phyloP scores from a whole-genome alignment of 2,888 invertebrate species.

The Athripsodes cinereus region DNA sequence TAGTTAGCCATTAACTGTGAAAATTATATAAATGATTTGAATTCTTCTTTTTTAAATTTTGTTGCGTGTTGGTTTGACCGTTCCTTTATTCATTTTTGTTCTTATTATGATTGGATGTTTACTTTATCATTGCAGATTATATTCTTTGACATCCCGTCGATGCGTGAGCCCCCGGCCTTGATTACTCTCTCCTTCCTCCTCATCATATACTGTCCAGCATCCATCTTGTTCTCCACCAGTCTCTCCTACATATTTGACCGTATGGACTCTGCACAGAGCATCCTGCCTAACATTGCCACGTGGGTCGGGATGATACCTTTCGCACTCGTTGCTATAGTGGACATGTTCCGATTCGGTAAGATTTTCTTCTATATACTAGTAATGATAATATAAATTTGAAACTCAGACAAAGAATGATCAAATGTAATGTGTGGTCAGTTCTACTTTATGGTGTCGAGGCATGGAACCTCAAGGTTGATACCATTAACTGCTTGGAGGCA shows the following conservation, averaged over 20 bases:
- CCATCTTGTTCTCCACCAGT: constrained; percentile 69
- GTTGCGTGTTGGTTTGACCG: no score
- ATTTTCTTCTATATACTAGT: constrained; percentile 21
- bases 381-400: no score
- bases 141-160: constrained; percentile 63
- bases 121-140: constrained; percentile 46
- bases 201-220: constrained; percentile 66
- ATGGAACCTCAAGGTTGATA: no score
- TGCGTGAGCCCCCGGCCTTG: constrained; percentile 64
- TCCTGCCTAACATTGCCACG: constrained; percentile 70
- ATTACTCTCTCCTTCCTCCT: constrained; percentile 60
- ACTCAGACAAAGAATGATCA: no score
- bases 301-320: constrained; percentile 72
- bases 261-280: constrained; percentile 75
- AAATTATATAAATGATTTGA: background rate
- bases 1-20: no score
- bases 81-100: no score
- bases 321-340: constrained; percentile 62
- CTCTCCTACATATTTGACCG: constrained; percentile 77
- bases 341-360: constrained; percentile 66
- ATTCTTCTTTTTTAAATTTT: background rate
- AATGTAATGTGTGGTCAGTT: no score
- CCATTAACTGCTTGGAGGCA: no score
- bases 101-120: background rate
- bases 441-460: no score